A percentile compares a stretch with the other conserved stretches of the same genome.
Evolutionary conservation across 1,140 invertebrate species (phyloP).

Genomic region (Theocolax elegans): DNA sequence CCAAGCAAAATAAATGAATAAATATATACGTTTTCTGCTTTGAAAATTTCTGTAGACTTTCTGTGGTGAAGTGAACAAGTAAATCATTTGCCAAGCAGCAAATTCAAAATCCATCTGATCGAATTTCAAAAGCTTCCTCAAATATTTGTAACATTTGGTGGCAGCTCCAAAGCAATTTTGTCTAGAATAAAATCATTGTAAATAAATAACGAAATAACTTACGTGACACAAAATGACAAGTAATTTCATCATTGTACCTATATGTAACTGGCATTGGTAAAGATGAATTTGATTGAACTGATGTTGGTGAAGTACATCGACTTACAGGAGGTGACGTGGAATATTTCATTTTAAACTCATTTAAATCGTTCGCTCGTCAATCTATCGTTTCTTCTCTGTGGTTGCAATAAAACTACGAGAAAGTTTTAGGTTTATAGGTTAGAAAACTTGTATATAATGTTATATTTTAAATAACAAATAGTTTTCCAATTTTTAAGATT

Average conservation of each 20-base stretch:
- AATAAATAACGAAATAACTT: conserved; percentile 6
- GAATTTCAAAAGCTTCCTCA: conserved; percentile 91
- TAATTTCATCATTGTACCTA: conserved; percentile 56
- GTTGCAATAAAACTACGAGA: too few species aligned
- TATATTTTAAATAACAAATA: too few species aligned
- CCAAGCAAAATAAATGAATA: background rate
- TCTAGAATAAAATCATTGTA: conserved; percentile 56
- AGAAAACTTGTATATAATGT: too few species aligned
- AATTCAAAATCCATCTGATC: conserved; percentile 99
- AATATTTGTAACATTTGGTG: conserved; percentile 92
- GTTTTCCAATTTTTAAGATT: too few species aligned
- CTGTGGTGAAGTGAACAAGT: conserved; percentile 93
- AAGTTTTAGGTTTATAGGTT: too few species aligned
- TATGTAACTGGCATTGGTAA: conserved; percentile 65
- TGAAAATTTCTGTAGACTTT: conserved; percentile 99
- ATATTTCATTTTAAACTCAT: conserved; percentile 77
- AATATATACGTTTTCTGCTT: conserved; percentile 93
- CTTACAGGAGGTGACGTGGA: conserved; percentile 71
- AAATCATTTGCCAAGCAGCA: conserved; percentile 98
- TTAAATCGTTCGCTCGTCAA: too few species aligned
- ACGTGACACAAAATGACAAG: background rate
- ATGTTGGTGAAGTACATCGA: conserved; percentile 63
- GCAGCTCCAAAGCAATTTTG: conserved; percentile 84
- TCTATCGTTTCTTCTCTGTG: too few species aligned
- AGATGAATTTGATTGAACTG: conserved; percentile 54